These are phyloP conservation scores for Elysia crispata DNA, from an alignment of 2,888 invertebrate species.

Conservation along the genomic window DNA sequence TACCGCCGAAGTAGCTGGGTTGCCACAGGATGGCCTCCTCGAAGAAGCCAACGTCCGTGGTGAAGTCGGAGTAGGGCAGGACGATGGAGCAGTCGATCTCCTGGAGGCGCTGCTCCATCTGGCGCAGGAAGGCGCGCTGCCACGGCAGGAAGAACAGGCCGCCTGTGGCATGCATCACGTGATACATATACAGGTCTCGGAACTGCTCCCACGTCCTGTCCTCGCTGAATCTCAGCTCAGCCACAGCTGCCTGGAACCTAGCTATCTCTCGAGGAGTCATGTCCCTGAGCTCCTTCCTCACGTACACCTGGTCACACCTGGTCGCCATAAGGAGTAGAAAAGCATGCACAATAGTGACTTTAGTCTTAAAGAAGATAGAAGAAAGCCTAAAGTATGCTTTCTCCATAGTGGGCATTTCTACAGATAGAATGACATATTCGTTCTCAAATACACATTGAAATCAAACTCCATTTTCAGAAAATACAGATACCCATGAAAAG, in stretches of 20 bases:
- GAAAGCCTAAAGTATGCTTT: too few relatives aligned
- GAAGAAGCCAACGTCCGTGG: slow-evolving; percentile 72
- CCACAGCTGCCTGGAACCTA: slow-evolving; percentile 71
- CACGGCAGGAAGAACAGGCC: slow-evolving; percentile 72
- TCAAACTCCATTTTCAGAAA: too few relatives aligned
- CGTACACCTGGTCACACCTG: slow-evolving; percentile 64
- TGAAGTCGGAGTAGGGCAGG: slow-evolving; percentile 75
- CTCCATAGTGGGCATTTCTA: too few relatives aligned
- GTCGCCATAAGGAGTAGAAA: too few relatives aligned
- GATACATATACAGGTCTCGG: slow-evolving; percentile 70
- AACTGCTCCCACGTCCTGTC: slow-evolving; percentile 70
- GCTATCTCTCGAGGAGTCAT: slow-evolving; percentile 69
- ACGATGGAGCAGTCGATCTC: slow-evolving; percentile 72
- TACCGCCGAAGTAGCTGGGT: slow-evolving; percentile 73
- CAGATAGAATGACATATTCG: too few relatives aligned
- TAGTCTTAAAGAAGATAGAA: too few relatives aligned
- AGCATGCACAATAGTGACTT: too few relatives aligned
- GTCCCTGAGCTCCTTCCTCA: slow-evolving; percentile 73
- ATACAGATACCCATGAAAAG: too few relatives aligned
- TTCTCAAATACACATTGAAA: too few relatives aligned
- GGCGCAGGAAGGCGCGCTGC: slow-evolving; percentile 72
- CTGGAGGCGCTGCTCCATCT: slow-evolving; percentile 71
- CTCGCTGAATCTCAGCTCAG: slow-evolving; percentile 61
- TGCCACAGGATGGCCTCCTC: slow-evolving; percentile 73
- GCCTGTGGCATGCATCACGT: slow-evolving; percentile 71